phyloP scores from a whole-genome alignment of 2,797 vertebrate genomes.

The Scleropages formosus region DNA sequence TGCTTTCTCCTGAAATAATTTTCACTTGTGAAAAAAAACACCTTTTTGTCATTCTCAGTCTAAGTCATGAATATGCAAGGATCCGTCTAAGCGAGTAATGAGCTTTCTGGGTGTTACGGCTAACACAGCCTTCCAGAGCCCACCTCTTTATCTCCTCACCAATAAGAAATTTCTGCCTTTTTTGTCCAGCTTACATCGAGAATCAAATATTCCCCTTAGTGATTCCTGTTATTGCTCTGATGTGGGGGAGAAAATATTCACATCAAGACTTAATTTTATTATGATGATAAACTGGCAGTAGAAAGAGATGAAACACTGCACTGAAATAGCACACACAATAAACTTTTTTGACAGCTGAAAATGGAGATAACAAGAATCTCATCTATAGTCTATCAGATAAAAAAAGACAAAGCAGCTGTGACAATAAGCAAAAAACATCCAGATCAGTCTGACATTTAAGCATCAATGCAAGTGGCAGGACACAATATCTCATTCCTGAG shows the following conservation, averaged over 20 bases:
- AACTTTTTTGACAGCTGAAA: neutral
- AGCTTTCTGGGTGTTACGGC: neutral
- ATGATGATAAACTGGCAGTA: too few relatives aligned
- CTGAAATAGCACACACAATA: neutral
- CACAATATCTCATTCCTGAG: neutral
- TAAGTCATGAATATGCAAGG: neutral
- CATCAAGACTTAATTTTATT: neutral
- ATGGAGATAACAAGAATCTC: neutral
- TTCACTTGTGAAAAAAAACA: neutral
- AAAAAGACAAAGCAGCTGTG: neutral
- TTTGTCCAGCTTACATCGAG: neutral
- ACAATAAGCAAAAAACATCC: neutral
- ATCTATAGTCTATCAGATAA: neutral
- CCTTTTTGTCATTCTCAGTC: conserved; percentile 1
- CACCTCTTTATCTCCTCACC: neutral
- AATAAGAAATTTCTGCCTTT: neutral
- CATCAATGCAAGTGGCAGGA: neutral
- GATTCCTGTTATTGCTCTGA: neutral
- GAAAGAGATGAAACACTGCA: neutral
- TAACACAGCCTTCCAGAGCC: neutral
- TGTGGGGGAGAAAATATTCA: neutral
- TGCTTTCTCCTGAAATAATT: neutral
- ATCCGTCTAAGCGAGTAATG: neutral
- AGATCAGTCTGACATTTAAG: neutral
- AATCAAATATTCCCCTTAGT: neutral